Conservation (phyloP, 2,113 vertebrate genomes). For the Myotis brandtii region DNA sequence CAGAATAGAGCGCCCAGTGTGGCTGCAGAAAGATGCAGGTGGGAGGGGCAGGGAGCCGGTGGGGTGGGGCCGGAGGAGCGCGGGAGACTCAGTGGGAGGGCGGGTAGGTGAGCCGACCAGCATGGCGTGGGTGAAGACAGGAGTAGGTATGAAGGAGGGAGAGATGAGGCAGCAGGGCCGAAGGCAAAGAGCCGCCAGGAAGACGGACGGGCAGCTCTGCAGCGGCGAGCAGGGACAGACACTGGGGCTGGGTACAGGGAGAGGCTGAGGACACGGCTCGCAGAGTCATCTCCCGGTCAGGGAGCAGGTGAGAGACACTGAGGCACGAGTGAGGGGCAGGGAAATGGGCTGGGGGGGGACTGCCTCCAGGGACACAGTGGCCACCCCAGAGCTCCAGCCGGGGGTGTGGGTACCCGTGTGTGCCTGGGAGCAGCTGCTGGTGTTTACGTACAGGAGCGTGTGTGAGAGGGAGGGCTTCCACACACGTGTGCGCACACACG, state of each 20-base stretch:
- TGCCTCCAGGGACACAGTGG: neutral
- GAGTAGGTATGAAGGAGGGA: neutral
- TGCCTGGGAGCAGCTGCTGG: neutral
- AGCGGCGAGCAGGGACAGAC: rapidly evolving
- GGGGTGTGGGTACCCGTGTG: rapidly evolving
- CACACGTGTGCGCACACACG: rapidly evolving
- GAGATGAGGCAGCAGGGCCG: too few species aligned
- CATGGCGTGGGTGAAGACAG: too few species aligned
- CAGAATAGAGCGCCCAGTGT: neutral
- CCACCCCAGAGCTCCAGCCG: neutral
- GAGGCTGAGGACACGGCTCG: neutral
- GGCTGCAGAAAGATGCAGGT: neutral
- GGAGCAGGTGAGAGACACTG: neutral
- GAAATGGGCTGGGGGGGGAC: neutral
- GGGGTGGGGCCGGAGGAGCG: too few species aligned
- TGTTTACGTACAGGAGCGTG: neutral
- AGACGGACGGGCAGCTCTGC: neutral
- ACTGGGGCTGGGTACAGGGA: neutral
- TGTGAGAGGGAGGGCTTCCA: neutral
- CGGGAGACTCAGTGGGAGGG: too few species aligned
- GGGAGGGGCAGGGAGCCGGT: neutral
- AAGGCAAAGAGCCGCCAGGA: neutral
- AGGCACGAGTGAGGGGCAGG: neutral
- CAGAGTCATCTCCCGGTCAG: neutral
- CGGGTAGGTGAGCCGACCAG: too few species aligned